Evolutionary conservation across 2,888 invertebrate genomes (phyloP).

Genomic region (Apamea crenata): DNA sequence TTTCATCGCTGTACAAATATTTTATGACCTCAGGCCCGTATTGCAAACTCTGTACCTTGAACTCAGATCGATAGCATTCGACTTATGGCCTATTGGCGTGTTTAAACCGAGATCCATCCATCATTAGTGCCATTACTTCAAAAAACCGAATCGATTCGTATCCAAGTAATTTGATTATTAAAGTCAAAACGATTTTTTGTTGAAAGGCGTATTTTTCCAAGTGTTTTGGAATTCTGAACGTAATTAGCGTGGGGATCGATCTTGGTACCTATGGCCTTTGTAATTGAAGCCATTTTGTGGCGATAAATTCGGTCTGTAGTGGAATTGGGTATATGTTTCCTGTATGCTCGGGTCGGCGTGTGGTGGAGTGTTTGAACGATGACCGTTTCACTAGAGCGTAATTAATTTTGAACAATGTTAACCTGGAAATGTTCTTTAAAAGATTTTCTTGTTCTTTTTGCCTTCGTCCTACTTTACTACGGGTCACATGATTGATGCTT

Average conservation of each 20-base stretch:
- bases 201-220: slow-evolving; percentile 31
- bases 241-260: slow-evolving; percentile 66
- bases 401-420: slow-evolving; percentile 39
- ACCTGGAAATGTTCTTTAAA: slow-evolving; percentile 9
- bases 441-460: slow-evolving; percentile 13
- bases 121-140: slow-evolving; percentile 56
- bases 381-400: slow-evolving; percentile 28
- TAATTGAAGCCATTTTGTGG: slow-evolving; percentile 72
- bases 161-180: slow-evolving; percentile 63
- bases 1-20: slow-evolving; percentile 60
- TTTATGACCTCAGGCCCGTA: slow-evolving; percentile 53
- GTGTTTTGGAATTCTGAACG: slow-evolving; percentile 38
- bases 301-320: slow-evolving; percentile 67
- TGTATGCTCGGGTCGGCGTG: slow-evolving; percentile 51
- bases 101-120: slow-evolving; percentile 53
- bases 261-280: slow-evolving; percentile 61
- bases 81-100: slow-evolving; percentile 63
- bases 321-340: slow-evolving; percentile 62
- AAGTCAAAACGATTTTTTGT: slow-evolving; percentile 29
- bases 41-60: slow-evolving; percentile 61
- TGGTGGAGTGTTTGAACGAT: slow-evolving; percentile 59
- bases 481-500: slow-evolving; percentile 18
- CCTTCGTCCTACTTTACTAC: slow-evolving; percentile 8
- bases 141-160: slow-evolving; percentile 58
- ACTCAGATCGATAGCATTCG: slow-evolving; percentile 67